Conservation (phyloP, 2,113 vertebrate genomes). For the Coregonus clupeaformis region DNA sequence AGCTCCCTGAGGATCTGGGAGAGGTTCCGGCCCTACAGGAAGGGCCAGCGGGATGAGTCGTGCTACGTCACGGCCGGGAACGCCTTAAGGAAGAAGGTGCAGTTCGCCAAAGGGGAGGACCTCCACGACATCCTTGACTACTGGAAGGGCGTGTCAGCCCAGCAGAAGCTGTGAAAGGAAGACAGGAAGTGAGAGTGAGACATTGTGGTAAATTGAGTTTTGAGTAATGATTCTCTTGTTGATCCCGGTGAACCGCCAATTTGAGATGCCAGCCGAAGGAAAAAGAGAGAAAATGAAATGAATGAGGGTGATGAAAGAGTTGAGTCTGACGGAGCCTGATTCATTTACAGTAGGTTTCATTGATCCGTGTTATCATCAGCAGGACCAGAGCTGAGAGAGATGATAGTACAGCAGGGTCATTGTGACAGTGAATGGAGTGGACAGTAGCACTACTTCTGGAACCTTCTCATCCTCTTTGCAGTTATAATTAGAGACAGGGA, state of each 20-base stretch:
- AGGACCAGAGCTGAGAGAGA: neutral
- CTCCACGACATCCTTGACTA: slow-evolving; percentile 99
- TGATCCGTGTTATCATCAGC: slow-evolving; percentile 21
- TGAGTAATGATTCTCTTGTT: neutral
- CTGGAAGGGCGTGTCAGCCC: slow-evolving; percentile 98
- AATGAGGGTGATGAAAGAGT: slow-evolving; percentile 25
- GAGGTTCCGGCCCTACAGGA: slow-evolving; percentile 97
- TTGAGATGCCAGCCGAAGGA: slow-evolving; percentile 29
- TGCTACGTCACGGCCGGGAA: slow-evolving; percentile 97
- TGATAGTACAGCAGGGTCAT: neutral
- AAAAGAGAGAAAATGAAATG: neutral
- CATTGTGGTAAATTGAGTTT: slow-evolving; percentile 38
- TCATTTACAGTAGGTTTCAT: slow-evolving; percentile 24
- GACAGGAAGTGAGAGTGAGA: slow-evolving; percentile 22
- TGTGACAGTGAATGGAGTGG: slow-evolving; percentile 1
- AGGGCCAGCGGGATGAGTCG: slow-evolving; percentile 90
- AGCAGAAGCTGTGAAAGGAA: slow-evolving; percentile 92
- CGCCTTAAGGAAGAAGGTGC: slow-evolving; percentile 97
- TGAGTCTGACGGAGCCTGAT: slow-evolving; percentile 28
- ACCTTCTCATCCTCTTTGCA: slow-evolving; percentile 42
- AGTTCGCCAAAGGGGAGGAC: slow-evolving; percentile 99
- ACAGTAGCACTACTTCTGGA: slow-evolving; percentile 56
- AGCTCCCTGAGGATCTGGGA: slow-evolving; percentile 99
- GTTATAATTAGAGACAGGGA: slow-evolving; percentile 47
- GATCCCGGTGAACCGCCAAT: slow-evolving; percentile 37